Conservation (phyloP, 2,888 invertebrate species). For the Agriopis marginaria region DNA sequence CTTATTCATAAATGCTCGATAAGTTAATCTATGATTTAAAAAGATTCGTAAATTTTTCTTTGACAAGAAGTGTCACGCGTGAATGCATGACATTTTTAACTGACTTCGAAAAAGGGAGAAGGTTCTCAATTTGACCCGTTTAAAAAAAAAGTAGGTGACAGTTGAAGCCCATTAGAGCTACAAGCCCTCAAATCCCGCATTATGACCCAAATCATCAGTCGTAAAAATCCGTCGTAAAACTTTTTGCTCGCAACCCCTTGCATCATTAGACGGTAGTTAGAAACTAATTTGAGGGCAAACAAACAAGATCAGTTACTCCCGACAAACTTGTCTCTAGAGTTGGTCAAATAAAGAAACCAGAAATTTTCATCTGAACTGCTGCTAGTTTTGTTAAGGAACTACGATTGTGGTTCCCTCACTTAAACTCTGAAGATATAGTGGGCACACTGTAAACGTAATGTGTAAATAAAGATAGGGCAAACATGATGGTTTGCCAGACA, state of each 20-base stretch:
- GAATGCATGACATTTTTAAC: too few species aligned
- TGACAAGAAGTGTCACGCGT: too few species aligned
- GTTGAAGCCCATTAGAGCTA: slow-evolving; percentile 5
- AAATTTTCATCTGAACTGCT: neutral
- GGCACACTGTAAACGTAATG: slow-evolving; percentile 57
- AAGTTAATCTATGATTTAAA: too few species aligned
- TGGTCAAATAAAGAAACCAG: neutral
- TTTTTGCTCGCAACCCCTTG: slow-evolving; percentile 53
- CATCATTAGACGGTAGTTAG: slow-evolving; percentile 59
- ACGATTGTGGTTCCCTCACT: neutral
- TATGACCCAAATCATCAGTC: slow-evolving; percentile 24
- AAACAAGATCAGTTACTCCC: slow-evolving; percentile 47
- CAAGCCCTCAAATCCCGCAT: slow-evolving; percentile 6
- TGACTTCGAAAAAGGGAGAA: too few species aligned
- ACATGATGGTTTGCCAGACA: neutral
- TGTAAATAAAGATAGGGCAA: slow-evolving; percentile 73
- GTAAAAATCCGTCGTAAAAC: slow-evolving; percentile 34
- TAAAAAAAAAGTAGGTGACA: too few species aligned
- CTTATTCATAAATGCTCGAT: too few species aligned
- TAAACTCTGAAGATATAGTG: neutral
- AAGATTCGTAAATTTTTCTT: too few species aligned
- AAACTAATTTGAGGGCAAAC: slow-evolving; percentile 60
- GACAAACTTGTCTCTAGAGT: neutral
- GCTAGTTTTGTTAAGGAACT: neutral
- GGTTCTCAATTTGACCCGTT: too few species aligned